Evolutionary conservation across 2,797 vertebrate species (phyloP).

Genomic region (Pseudochaenichthys georgianus): DNA sequence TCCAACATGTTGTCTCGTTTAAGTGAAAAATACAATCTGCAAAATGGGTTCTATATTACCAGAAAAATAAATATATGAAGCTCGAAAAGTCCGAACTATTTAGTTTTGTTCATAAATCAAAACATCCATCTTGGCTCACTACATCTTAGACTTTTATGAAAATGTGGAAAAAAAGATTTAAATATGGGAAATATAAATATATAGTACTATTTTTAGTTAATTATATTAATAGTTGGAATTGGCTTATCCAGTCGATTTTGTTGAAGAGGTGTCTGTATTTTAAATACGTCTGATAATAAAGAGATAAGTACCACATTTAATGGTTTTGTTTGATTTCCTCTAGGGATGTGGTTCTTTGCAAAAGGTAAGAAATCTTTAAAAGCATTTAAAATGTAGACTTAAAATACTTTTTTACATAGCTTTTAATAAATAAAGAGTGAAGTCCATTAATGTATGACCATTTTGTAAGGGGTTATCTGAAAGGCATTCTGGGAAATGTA

Average conservation of each 20-base stretch:
- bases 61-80: no score
- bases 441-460: not conserved
- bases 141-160: no score
- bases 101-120: no score
- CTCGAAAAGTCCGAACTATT: no score
- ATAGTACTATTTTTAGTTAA: no score
- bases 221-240: not conserved
- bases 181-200: no score
- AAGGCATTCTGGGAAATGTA: constrained; percentile 1
- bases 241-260: not conserved
- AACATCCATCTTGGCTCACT: no score
- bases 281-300: not conserved
- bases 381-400: not conserved
- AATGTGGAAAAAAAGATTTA: no score
- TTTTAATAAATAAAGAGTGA: not conserved
- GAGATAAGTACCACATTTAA: not conserved
- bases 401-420: not conserved
- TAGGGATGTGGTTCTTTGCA: constrained; percentile 74
- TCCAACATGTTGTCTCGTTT: no score
- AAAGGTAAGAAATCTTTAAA: constrained; percentile 63
- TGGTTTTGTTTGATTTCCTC: not conserved
- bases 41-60: no score
- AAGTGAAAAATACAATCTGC: no score
- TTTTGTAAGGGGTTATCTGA: not conserved
- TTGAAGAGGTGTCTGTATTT: not conserved